Base-by-base conservation (phyloP, 2,797 vertebrate species). In the Euphonia xanthogaster region DNA sequence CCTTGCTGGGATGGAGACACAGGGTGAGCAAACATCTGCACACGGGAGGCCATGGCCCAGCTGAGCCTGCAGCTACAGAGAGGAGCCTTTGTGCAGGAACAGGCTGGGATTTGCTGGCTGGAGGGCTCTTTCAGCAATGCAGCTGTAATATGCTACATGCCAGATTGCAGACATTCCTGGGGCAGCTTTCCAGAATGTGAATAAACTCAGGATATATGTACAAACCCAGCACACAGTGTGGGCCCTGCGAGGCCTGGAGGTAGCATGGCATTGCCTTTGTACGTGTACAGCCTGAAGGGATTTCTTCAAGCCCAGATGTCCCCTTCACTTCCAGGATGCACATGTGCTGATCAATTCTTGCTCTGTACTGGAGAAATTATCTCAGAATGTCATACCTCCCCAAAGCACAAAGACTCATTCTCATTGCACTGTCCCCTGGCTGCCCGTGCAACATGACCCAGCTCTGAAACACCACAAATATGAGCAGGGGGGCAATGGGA, bases 111-210 rank as follows among this genome's bases (percentile, higher is more conserved):
- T 84, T 83, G 66, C 71, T 3, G 66, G 61, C 68, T 88, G 86
- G 77, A 86, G 61, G 55, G 61, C 7, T 80, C 70, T 86, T 65
- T 83, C 62, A 90, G 86, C 70, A 88, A 61, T 1, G 16, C 7
- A 25, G 75, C 93, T 91, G 57, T 54, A 93, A 86, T 62, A 31
- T 67, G 51, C 73, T 85, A 15, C 50, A 54, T 53, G 91, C 67
- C 82, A 93, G 67, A 89, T 63, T 80, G 81, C 0, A 95, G 87
- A 94, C 89, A 93, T 94, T 94, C 81, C 94, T 88, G 57, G 81
- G 81, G 78, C 89, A 93, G 78, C 87, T 80, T 89, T 96, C 89
- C 91, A 96, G 87, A 74, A 87, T 0, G 45, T 55, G 84, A 94
- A 85, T 91, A 89, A 93, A 82, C 55, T 78, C 77, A 51, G 78